These are phyloP conservation scores for Paralvinella palmiformis DNA, from an alignment of 1,140 invertebrate genomes.

Conservation along the genomic window DNA sequence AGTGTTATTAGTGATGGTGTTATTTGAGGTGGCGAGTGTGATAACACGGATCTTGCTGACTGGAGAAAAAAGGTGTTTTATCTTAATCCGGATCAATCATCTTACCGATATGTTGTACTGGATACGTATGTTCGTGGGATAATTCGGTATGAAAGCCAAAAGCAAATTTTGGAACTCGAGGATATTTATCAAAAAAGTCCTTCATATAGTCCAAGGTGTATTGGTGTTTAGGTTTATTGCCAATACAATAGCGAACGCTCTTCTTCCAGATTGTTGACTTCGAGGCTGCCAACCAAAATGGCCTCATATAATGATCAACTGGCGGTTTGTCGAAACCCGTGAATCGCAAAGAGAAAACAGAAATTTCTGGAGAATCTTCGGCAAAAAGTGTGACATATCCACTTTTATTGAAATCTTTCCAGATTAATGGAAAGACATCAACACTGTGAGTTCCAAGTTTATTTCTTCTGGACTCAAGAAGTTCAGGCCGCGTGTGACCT, in stretches of 20 bases:
- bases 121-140: slow-evolving; percentile 48
- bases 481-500: too few relatives aligned
- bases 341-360: slow-evolving; percentile 80
- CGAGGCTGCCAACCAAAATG: slow-evolving; percentile 58
- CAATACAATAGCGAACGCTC: slow-evolving; percentile 60
- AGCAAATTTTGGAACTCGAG: slow-evolving; percentile 18
- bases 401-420: slow-evolving; percentile 47
- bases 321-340: slow-evolving; percentile 78
- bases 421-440: slow-evolving; percentile 63
- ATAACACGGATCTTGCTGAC: too few relatives aligned
- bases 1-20: too few relatives aligned
- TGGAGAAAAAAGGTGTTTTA: too few relatives aligned
- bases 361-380: slow-evolving; percentile 77
- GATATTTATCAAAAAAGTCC: slow-evolving; percentile 49
- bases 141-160: slow-evolving; percentile 18
- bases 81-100: too few relatives aligned
- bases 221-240: slow-evolving; percentile 67
- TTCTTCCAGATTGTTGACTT: slow-evolving; percentile 22
- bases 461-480: slow-evolving; percentile 73
- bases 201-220: slow-evolving; percentile 62
- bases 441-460: slow-evolving; percentile 66
- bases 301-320: slow-evolving; percentile 84
- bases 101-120: too few relatives aligned
- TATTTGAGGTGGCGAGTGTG: too few relatives aligned
- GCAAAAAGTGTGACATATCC: slow-evolving; percentile 65